Conservation (phyloP, 23 tunicate species). For the Halocynthia aurantium region DNA sequence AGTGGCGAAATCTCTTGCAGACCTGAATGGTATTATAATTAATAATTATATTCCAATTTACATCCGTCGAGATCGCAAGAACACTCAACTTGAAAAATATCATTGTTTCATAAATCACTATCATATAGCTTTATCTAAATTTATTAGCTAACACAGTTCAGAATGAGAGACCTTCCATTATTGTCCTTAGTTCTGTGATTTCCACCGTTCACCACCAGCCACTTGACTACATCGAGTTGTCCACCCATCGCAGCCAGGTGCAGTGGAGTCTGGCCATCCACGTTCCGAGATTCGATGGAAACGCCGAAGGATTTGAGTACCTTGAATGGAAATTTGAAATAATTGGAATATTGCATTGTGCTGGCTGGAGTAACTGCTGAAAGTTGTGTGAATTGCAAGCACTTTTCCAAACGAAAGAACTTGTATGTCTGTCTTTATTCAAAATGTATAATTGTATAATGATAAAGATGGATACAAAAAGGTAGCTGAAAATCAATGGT, state of each 20-base stretch:
- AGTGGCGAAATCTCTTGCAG: slow-evolving; percentile 57
- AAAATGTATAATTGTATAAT: too few species aligned
- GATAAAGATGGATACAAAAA: too few species aligned
- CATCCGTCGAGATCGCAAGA: neutral
- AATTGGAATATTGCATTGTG: too few species aligned
- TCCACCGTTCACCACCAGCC: slow-evolving; percentile 60
- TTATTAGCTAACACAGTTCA: neutral
- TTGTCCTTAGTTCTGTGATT: slow-evolving; percentile 28
- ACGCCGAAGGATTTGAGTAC: slow-evolving; percentile 53
- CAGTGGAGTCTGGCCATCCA: slow-evolving; percentile 67
- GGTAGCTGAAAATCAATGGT: too few species aligned
- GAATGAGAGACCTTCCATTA: slow-evolving; percentile 27
- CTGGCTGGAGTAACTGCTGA: too few species aligned
- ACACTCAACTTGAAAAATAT: too few species aligned
- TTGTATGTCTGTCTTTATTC: too few species aligned
- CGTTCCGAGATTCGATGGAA: slow-evolving; percentile 33
- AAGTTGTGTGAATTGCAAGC: too few species aligned
- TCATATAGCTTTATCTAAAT: neutral
- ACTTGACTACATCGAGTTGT: slow-evolving; percentile 49
- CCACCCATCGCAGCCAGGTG: slow-evolving; percentile 69
- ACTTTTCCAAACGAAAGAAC: too few species aligned
- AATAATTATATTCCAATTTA: neutral
- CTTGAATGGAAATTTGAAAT: slow-evolving; percentile 11
- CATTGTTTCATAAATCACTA: too few species aligned
- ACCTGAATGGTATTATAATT: slow-evolving; percentile 12